Evolutionary conservation across 2,797 vertebrate species (phyloP).

Genomic region (Enteromius viviparus): DNA sequence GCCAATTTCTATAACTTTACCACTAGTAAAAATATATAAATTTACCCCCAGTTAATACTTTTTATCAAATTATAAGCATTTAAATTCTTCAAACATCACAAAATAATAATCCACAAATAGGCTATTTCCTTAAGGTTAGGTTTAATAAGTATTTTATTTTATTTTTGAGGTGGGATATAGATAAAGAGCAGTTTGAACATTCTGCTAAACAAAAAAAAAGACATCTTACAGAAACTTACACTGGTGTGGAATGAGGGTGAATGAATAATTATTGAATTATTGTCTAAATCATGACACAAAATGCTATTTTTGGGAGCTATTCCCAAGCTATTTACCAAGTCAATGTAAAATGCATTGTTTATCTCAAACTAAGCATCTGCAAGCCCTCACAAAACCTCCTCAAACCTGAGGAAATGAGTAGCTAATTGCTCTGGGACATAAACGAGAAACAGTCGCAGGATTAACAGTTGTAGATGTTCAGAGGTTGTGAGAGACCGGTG

Average conservation of each 20-base stretch:
- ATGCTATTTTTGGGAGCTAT: neutral
- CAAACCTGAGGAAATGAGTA: neutral
- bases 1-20: neutral
- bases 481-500: conserved; percentile 13
- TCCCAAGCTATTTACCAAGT: neutral
- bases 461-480: conserved; percentile 29
- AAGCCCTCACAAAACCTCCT: neutral
- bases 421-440: conserved; percentile 27
- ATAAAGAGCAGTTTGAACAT: neutral
- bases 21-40: no score
- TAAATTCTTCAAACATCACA: no score
- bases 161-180: neutral
- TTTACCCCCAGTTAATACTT: no score
- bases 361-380: conserved; percentile 31
- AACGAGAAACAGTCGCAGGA: conserved; percentile 15
- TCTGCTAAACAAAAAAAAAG: neutral
- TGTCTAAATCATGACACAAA: neutral
- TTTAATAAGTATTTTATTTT: no score
- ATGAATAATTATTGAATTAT: neutral
- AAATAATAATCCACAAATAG: neutral
- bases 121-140: neutral
- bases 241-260: neutral
- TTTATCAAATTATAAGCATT: neutral
- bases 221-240: neutral
- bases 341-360: neutral